These are phyloP conservation scores for Archivesica marissinica DNA, from an alignment of 1,140 invertebrate genomes.

Conservation along the genomic window DNA sequence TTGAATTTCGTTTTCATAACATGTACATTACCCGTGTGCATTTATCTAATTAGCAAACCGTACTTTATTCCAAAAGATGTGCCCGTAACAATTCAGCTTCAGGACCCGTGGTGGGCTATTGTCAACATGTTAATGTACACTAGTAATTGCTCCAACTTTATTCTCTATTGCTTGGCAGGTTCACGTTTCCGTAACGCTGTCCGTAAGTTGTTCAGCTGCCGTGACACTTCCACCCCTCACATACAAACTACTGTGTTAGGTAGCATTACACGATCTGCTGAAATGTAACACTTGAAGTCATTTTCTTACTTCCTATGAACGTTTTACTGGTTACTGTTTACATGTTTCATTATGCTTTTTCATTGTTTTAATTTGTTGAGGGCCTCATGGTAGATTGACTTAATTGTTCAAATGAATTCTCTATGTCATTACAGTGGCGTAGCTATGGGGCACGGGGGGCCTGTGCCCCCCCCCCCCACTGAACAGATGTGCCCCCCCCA, in stretches of 20 bases:
- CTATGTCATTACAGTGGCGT: no score
- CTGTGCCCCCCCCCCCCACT: no score
- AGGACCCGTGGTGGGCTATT: slow-evolving; percentile 62
- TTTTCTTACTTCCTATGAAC: no score
- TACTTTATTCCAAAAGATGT: slow-evolving; percentile 49
- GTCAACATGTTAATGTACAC: slow-evolving; percentile 69
- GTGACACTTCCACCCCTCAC: not conserved
- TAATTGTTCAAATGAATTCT: no score
- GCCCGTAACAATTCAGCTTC: not conserved
- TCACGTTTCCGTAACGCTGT: slow-evolving; percentile 69
- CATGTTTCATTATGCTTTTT: no score
- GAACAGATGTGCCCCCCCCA: no score
- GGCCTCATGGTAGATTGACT: no score
- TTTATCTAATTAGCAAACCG: slow-evolving; percentile 67
- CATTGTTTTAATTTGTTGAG: no score
- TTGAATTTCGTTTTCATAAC: slow-evolving; percentile 70
- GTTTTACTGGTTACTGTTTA: no score
- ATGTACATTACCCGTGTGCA: slow-evolving; percentile 66
- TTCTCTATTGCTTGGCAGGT: slow-evolving; percentile 75
- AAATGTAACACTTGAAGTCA: not conserved
- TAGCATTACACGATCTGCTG: not conserved
- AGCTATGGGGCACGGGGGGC: no score
- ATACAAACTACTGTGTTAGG: not conserved
- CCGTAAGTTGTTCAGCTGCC: slow-evolving; percentile 39
- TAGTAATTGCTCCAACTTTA: slow-evolving; percentile 76